Evolutionary conservation across 1,140 invertebrate species (phyloP), one percentile per base, ranked within the genome.

Genomic region (Globodera rostochiensis): DNA sequence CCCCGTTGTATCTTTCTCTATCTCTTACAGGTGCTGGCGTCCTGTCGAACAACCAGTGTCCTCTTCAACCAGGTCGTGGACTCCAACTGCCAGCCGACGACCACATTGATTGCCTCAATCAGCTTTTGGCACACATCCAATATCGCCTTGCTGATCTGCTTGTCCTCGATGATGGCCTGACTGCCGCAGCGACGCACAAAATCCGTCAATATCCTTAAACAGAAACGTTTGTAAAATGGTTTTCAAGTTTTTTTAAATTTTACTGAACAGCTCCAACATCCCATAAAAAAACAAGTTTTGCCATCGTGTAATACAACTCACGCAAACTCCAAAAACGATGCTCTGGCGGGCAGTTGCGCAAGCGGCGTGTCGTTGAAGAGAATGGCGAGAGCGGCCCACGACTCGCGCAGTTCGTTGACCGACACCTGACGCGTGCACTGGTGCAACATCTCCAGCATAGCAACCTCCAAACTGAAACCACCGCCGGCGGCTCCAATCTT

Each of bases 51-150:
- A 81, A 95, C 94, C 75, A 95, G 91, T 90, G 95, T 96, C 84
- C 95, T 92, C 84, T 95, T 91, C 53, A 97, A 88, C 95, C 95
- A 97, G 1, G 95, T 96, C 2, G 95, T 95, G 88, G 95, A 94
- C 88, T 96, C 95, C 75, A 97, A 91, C 87, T 94, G 94, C 11
- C 95, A 94, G 47, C 94, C 95, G 45, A 95, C 95, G 79, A 96
- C 94, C 90, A 93, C 93, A n/a, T 94, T 94, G 73, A 94, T 93
- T 0, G 94, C 93, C 89, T 96, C 95, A 25, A 96, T 93, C 70
- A 96, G 46, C 90, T 94, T 86, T 74, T 91, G 90, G 64, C 90
- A 88, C n/a, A 87, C 87, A 21, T 91, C 91, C 82, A 91, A 83
- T 49, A 84, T 80, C 19, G 74, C 89, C 94, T 91, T 95, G 94